These are phyloP conservation scores for Arnoldichthys spilopterus DNA, from an alignment of 2,797 vertebrate species.

Conservation along the genomic window DNA sequence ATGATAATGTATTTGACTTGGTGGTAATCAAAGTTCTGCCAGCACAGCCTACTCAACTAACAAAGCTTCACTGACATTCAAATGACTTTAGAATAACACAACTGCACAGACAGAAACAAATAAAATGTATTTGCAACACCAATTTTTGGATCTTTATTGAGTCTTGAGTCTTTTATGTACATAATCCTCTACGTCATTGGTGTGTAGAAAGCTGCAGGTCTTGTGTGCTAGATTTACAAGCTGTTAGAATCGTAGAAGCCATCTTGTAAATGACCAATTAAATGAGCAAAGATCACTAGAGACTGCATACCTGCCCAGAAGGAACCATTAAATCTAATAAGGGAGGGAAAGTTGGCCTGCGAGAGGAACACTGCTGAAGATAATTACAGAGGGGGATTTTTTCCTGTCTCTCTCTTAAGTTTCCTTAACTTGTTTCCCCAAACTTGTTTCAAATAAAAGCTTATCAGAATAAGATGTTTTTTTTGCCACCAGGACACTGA, in stretches of 20 bases:
- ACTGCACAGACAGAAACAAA: not conserved
- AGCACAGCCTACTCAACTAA: not conserved
- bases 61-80: not conserved
- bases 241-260: slow-evolving; percentile 64
- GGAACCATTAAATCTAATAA: slow-evolving; percentile 65
- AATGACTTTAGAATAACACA: not conserved
- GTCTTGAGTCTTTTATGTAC: slow-evolving; percentile 9
- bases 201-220: slow-evolving; percentile 45
- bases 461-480: not conserved
- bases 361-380: slow-evolving; percentile 55
- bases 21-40: slow-evolving; percentile 26
- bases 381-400: slow-evolving; percentile 63
- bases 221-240: slow-evolving; percentile 65
- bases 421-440: too few relatives aligned
- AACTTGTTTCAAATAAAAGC: not conserved
- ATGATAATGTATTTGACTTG: slow-evolving; percentile 41
- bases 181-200: slow-evolving; percentile 32
- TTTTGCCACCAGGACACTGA: not conserved
- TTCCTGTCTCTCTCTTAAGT: not conserved
- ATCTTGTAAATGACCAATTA: slow-evolving; percentile 71
- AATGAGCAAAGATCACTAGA: slow-evolving; percentile 64
- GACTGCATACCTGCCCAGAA: slow-evolving; percentile 69
- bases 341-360: slow-evolving; percentile 39
- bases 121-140: not conserved
- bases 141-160: not conserved